A percentile compares a stretch with the other conserved stretches of the same genome.
phyloP scores from a whole-genome alignment of 2,888 invertebrate species.

The Drosophila conformis region DNA sequence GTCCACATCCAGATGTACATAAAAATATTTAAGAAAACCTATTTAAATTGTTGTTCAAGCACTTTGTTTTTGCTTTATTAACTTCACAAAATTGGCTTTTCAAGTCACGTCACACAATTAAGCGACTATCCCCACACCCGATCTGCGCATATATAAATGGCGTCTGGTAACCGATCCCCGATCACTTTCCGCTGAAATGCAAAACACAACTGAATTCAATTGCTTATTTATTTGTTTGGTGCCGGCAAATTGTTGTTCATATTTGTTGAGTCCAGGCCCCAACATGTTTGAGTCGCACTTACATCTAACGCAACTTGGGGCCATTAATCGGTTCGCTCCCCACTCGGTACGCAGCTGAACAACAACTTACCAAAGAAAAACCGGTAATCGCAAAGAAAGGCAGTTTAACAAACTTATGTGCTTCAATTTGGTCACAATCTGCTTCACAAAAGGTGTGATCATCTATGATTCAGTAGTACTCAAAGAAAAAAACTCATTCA shows the following conservation, averaged over 20 bases:
- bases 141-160: not conserved
- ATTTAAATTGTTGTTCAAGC: constrained; percentile 13
- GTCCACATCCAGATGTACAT: not conserved
- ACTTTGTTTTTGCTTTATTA: constrained; percentile 3
- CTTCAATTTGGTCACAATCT: not conserved
- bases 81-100: constrained; percentile 38
- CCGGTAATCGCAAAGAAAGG: not conserved
- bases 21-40: not conserved
- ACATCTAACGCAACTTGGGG: constrained; percentile 12
- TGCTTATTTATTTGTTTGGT: constrained; percentile 15
- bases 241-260: constrained; percentile 30
- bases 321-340: constrained; percentile 4
- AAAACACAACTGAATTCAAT: constrained; percentile 52
- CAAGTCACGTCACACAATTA: constrained; percentile 28
- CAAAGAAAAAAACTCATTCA: not conserved
- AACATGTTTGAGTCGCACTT: constrained; percentile 57
- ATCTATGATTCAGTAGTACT: not conserved
- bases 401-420: not conserved
- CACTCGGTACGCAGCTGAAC: not conserved
- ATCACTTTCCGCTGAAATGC: constrained; percentile 40
- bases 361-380: not conserved
- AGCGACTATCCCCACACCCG: constrained; percentile 3
- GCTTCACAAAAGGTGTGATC: not conserved
- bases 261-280: constrained; percentile 25
- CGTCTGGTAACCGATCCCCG: constrained; percentile 12